phyloP scores from a whole-genome alignment of 1,140 invertebrate species.

The Zophobas atratus region DNA sequence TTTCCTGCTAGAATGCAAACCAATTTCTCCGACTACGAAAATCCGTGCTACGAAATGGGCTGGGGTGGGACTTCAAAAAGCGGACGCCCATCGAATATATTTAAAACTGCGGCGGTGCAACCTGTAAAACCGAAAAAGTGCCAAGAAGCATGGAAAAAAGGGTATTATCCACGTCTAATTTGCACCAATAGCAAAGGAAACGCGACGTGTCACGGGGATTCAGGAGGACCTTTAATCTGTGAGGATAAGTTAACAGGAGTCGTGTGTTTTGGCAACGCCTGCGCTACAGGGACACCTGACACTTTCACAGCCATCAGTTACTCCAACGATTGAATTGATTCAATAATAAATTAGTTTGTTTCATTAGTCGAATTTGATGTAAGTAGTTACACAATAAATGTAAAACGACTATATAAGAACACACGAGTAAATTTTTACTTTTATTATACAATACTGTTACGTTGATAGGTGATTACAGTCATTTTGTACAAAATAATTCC shows the following conservation, averaged over 20 bases:
- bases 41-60: no score
- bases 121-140: not conserved
- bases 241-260: conserved; percentile 67
- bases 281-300: conserved; percentile 72
- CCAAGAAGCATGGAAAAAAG: not conserved
- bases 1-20: no score
- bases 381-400: not conserved
- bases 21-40: no score
- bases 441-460: not conserved
- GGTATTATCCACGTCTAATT: not conserved
- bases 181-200: not conserved
- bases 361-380: no score
- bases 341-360: conserved; percentile 51
- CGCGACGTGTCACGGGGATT: conserved; percentile 64
- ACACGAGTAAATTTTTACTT: not conserved
- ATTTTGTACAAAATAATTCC: no score
- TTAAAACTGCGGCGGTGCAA: no score
- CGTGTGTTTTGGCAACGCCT: conserved; percentile 74
- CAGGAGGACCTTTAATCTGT: conserved; percentile 64
- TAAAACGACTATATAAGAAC: no score
- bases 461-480: no score
- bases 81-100: no score
- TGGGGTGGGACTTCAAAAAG: no score
- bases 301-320: conserved; percentile 71
- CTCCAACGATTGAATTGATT: conserved; percentile 69